Evolutionary conservation across 2,888 invertebrate species (phyloP), one percentile per base, ranked within the genome.

Genomic region (Sylvicola cinctus): DNA sequence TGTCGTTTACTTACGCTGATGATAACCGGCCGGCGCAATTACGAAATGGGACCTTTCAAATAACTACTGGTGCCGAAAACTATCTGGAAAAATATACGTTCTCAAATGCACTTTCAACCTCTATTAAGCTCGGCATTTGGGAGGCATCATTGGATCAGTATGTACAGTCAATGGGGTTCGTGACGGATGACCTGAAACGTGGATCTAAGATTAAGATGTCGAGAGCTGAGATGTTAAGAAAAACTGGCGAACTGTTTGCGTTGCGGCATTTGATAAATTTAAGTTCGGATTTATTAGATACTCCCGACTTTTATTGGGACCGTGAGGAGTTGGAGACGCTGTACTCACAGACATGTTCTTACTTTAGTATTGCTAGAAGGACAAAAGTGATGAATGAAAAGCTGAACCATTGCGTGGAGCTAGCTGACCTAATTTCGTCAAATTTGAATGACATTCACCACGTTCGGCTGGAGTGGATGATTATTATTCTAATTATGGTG

Each of bases 251-350:
- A 62, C 53, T 93, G 14, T 88, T 88, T 52, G 79, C 83, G 0
- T 61, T 93, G 20, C 67, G 90, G 4, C 91, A 93, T 58, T 67
- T 77, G 14, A 75, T 96, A 35, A 96, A 90, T 57, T 65, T 96
- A 41, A 85, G 88, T 44, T 93, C 93, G 0, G 93, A 95, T 55
- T 62, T 95, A 29, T 61, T 95, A 42, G 93, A 93, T 54, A 87
- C 87, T 0, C 93, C 95, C 0, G 96, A 96, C 60, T 91, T 93
- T 60, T 96, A 96, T 59, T 96, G 96, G 96, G 95, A 96, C 48
- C 70, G 88, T 35, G 88, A 91, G 45, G 68, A 80, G 35, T 61
- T 95, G 20, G 95, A 95, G 60, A 61, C 60, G 1, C 62, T 95
- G 5, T 96, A 91, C 57, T 68, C 74, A 38, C 72, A 76, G 49